Evolutionary conservation across 2,797 vertebrate species (phyloP).

Genomic region (Esox masquinongy): DNA sequence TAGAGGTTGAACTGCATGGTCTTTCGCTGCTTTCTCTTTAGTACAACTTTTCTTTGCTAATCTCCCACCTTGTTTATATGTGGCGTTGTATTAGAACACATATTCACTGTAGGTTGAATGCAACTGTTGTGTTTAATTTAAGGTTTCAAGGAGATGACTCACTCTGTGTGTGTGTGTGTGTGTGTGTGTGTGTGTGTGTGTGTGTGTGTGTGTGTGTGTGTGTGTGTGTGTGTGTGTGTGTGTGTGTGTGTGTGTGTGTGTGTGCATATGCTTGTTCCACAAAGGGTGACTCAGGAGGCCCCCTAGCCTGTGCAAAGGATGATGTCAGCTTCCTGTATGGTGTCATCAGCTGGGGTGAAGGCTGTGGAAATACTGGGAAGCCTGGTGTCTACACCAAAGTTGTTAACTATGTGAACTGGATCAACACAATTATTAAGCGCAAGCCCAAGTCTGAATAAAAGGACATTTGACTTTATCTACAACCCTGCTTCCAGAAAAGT

Average conservation of each 20-base stretch:
- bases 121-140: constrained; percentile 1
- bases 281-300: constrained; percentile 96
- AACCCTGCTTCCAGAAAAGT: no score
- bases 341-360: constrained; percentile 94
- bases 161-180: constrained; percentile 6
- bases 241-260: constrained; percentile 6
- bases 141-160: neutral
- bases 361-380: constrained; percentile 82
- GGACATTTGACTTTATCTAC: neutral
- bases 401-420: constrained; percentile 87
- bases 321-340: constrained; percentile 88
- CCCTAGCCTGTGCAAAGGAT: constrained; percentile 81
- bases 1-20: neutral
- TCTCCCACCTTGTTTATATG: constrained; percentile 3
- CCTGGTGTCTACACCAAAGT: constrained; percentile 93
- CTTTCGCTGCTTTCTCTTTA: neutral
- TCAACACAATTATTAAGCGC: constrained; percentile 75
- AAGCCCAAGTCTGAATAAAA: constrained; percentile 50
- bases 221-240: neutral
- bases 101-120: neutral
- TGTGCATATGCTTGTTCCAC: constrained; percentile 15
- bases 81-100: neutral
- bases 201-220: constrained; percentile 31
- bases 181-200: constrained; percentile 7
- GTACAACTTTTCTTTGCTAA: neutral